Evolutionary conservation across 2,113 vertebrate species (phyloP).

Genomic region (Perca flavescens): DNA sequence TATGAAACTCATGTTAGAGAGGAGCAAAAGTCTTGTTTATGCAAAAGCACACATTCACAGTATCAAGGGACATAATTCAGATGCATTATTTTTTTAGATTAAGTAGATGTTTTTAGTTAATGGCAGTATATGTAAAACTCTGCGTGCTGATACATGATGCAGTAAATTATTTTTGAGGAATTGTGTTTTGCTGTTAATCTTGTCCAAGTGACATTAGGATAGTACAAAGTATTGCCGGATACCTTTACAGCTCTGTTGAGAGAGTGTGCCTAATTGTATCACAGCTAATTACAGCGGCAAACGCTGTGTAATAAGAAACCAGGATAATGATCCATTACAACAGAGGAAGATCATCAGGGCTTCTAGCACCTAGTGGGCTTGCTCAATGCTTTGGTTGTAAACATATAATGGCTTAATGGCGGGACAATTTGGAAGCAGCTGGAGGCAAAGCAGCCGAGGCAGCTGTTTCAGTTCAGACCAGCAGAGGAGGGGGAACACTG

Average conservation of each 20-base stretch:
- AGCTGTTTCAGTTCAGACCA: slow-evolving; percentile 81
- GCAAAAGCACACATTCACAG: slow-evolving; percentile 12
- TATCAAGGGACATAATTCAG: slow-evolving; percentile 2
- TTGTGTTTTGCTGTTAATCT: slow-evolving; percentile 1
- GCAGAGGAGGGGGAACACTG: slow-evolving; percentile 11
- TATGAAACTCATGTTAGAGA: slow-evolving; percentile 7
- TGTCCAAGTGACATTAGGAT: slow-evolving; percentile 16
- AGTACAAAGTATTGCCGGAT: slow-evolving; percentile 12
- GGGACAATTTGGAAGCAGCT: slow-evolving; percentile 85
- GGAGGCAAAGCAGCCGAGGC: slow-evolving; percentile 78
- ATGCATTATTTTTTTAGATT: slow-evolving; percentile 9
- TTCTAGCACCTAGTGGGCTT: slow-evolving; percentile 71
- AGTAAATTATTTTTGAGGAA: background rate
- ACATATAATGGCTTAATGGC: slow-evolving; percentile 84
- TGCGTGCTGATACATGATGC: background rate
- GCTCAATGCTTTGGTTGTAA: slow-evolving; percentile 76
- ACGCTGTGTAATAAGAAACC: slow-evolving; percentile 56
- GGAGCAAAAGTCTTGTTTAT: slow-evolving; percentile 2
- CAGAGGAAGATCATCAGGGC: slow-evolving; percentile 61
- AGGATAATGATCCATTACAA: slow-evolving; percentile 67
- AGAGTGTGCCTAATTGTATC: slow-evolving; percentile 56
- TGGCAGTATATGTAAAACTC: background rate
- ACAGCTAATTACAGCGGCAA: slow-evolving; percentile 53
- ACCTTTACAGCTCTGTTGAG: slow-evolving; percentile 29
- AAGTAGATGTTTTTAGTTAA: background rate